Evolutionary conservation across 2,888 invertebrate genomes (phyloP).

Genomic region (Dioctria linearis): DNA sequence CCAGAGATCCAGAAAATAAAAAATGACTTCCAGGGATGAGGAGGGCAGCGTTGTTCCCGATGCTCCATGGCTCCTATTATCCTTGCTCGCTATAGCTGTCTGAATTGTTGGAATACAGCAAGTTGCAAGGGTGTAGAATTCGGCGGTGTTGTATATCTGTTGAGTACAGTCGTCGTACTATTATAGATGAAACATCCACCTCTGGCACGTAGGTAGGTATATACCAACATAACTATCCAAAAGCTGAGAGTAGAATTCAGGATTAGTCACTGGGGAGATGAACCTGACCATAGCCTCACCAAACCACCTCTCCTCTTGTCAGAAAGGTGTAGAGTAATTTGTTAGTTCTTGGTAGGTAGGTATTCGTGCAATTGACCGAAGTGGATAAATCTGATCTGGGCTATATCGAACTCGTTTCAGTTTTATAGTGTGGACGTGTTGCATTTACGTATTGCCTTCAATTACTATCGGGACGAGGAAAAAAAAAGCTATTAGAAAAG

Average conservation of each 20-base stretch:
- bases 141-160: slow-evolving; percentile 37
- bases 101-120: slow-evolving; percentile 4
- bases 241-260: slow-evolving; percentile 35
- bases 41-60: background rate
- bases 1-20: slow-evolving; percentile 53
- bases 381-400: slow-evolving; percentile 49
- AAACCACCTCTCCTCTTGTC: slow-evolving; percentile 18
- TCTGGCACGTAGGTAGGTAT: slow-evolving; percentile 23
- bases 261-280: slow-evolving; percentile 43
- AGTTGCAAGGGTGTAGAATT: slow-evolving; percentile 29
- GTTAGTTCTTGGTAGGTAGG: slow-evolving; percentile 36
- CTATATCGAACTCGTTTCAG: slow-evolving; percentile 51
- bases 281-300: slow-evolving; percentile 14
- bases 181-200: background rate
- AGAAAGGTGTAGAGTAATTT: slow-evolving; percentile 45
- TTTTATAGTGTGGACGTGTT: slow-evolving; percentile 50
- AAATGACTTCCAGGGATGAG: slow-evolving; percentile 47
- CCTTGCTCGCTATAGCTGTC: background rate
- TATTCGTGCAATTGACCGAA: slow-evolving; percentile 52
- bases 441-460: slow-evolving; percentile 38
- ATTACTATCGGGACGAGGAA: slow-evolving; percentile 28
- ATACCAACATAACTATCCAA: background rate
- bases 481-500: slow-evolving; percentile 26
- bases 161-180: background rate
- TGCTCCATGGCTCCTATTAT: no score